Evolutionary conservation across 2,888 invertebrate species (phyloP).

Genomic region (Euplagia quadripunctaria): DNA sequence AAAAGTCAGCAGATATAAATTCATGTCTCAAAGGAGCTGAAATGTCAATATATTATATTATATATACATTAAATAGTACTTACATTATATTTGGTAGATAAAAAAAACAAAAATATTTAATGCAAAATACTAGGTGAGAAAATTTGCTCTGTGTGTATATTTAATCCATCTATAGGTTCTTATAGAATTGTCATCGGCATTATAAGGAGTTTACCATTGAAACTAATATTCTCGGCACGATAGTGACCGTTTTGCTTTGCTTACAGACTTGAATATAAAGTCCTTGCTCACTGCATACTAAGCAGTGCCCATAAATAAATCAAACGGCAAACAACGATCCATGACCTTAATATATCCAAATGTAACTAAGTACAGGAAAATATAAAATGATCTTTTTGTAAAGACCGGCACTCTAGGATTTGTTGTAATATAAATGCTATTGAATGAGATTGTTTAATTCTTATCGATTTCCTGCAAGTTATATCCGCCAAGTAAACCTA

Average conservation of each 20-base stretch:
- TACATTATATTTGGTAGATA: not conserved
- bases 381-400: slow-evolving; percentile 2
- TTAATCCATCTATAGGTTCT: too few species aligned
- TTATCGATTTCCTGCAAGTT: slow-evolving; percentile 16
- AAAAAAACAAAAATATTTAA: not conserved
- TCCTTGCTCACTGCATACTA: slow-evolving; percentile 68
- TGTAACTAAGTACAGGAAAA: not conserved
- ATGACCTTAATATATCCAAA: slow-evolving; percentile 25
- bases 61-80: not conserved
- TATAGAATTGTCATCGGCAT: not conserved
- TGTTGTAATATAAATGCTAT: slow-evolving; percentile 5
- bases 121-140: not conserved
- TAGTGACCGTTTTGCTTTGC: slow-evolving; percentile 72
- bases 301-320: slow-evolving; percentile 55
- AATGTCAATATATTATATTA: not conserved
- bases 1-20: not conserved
- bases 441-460: slow-evolving; percentile 20
- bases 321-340: slow-evolving; percentile 48
- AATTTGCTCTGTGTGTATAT: too few species aligned
- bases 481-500: slow-evolving; percentile 50
- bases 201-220: slow-evolving; percentile 34
- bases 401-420: slow-evolving; percentile 12
- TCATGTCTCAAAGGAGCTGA: not conserved
- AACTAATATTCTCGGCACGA: slow-evolving; percentile 73
- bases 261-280: slow-evolving; percentile 76